Conservation (phyloP, 2,113 vertebrate species). For the Odontesthes bonariensis region DNA sequence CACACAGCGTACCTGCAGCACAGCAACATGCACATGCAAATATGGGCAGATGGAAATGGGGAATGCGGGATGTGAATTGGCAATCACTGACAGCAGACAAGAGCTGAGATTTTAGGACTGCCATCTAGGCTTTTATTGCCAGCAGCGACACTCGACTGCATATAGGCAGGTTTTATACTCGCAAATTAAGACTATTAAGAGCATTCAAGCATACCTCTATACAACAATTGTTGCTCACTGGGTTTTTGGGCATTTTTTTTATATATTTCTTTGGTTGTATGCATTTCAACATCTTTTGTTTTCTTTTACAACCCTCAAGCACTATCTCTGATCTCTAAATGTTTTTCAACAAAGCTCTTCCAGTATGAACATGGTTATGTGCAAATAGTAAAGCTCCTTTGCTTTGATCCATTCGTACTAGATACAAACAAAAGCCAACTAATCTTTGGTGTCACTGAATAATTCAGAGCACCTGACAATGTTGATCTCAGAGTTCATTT, state of each 20-base stretch:
- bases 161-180: conserved; percentile 10
- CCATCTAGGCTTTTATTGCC: conserved; percentile 10
- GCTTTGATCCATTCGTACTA: conserved; percentile 49
- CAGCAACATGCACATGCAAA: conserved; percentile 58
- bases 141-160: conserved; percentile 16
- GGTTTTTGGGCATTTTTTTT: background rate
- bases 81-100: conserved; percentile 21
- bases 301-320: conserved; percentile 4
- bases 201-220: background rate
- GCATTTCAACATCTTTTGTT: conserved; percentile 29
- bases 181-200: background rate
- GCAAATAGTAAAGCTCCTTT: conserved; percentile 26
- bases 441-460: conserved; percentile 9
- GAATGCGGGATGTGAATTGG: conserved; percentile 40
- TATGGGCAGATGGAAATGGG: conserved; percentile 15
- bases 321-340: background rate
- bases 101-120: conserved; percentile 28
- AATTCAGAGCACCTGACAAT: background rate
- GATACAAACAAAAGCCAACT: conserved; percentile 28
- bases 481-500: too few species aligned
- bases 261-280: background rate
- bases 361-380: conserved; percentile 3
- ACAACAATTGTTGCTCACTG: background rate
- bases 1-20: conserved; percentile 64
- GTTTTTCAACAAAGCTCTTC: conserved; percentile 22